Base-by-base conservation (phyloP, 2,113 vertebrate species). In the Pimephales promelas region DNA sequence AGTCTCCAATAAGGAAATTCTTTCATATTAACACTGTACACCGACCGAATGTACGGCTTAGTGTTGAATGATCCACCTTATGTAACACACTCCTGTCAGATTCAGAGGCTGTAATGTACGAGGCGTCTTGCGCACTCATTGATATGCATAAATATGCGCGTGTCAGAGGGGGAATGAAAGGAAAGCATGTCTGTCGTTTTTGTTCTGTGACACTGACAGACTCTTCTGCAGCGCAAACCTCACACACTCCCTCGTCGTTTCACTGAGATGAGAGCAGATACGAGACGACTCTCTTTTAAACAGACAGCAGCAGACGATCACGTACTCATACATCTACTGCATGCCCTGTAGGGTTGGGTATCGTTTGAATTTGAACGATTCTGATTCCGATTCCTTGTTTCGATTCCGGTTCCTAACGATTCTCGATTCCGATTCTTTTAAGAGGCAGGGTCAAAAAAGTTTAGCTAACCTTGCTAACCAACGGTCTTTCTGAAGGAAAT, bases 141-240 rank as follows among this genome's bases (percentile, higher is more conserved):
- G 34, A 36, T 68, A 68, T 68, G 34, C 64, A 70, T 70, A n/a
- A 40, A 70, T 70, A 34, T 40, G 64, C 5, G 64, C 2, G 34
- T 40, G 64, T 40, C 34, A n/a, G 64, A 68, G 20, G 34, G 20
- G 64, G 64, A 70, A 70, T 70, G 64, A 70, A 70, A 70, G 64
- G 34, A 10, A 68, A 68, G 34, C 5, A 31, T 22, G 34, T n/a
- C 34, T 68, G 31, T 68, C 34, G 64, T 68, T 68, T 68, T 68
- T 10, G 10, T 40, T 68, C 64, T 40, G 18, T 68, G 64, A 68
- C 64, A 22, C 64, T 36, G 31, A 40, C 64, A 40, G 64, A n/a
- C 20, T 16, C n/a, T 64, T 64, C 61, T 11, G 34, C 18, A 1
- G 18, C 10, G 24, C 24, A 54, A 54, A 54, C 18, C 52, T 59